Conservation (phyloP, 2,113 vertebrate species). For the Panthera uncia region DNA sequence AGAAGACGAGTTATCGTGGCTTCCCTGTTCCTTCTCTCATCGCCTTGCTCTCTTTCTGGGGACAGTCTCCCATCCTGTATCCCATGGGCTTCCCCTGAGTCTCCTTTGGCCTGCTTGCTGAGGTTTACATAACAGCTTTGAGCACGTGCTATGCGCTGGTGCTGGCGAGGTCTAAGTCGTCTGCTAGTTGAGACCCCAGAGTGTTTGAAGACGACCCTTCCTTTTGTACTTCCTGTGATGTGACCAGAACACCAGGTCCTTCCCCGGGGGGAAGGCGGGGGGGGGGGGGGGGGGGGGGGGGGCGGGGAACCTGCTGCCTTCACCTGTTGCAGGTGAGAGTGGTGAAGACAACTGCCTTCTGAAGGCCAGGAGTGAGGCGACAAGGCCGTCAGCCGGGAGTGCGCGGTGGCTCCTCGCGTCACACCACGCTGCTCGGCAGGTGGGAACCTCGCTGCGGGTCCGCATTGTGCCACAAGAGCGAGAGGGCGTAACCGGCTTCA, state of each 20-base stretch:
- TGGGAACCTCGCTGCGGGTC: background rate
- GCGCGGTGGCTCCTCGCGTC: no score
- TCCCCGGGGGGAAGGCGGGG: no score
- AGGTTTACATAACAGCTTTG: no score
- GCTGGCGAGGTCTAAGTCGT: background rate
- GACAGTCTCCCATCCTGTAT: background rate
- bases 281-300: background rate
- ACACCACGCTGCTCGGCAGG: background rate
- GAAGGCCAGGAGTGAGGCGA: background rate
- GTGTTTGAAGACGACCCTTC: background rate
- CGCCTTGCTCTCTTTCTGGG: no score
- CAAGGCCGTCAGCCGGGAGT: background rate
- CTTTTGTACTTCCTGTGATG: background rate
- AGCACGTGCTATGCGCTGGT: rapidly evolving
- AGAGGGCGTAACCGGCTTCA: background rate
- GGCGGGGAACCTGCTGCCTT: background rate
- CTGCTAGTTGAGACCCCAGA: no score
- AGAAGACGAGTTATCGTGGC: background rate
- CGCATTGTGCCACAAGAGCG: background rate
- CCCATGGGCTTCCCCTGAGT: rapidly evolving
- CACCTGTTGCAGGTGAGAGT: background rate
- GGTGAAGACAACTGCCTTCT: no score
- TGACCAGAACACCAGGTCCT: background rate
- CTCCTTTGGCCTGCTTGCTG: rapidly evolving
- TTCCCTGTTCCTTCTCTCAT: background rate